Base-by-base conservation (phyloP, 2,888 invertebrate species). In the Eupithecia tripunctaria region DNA sequence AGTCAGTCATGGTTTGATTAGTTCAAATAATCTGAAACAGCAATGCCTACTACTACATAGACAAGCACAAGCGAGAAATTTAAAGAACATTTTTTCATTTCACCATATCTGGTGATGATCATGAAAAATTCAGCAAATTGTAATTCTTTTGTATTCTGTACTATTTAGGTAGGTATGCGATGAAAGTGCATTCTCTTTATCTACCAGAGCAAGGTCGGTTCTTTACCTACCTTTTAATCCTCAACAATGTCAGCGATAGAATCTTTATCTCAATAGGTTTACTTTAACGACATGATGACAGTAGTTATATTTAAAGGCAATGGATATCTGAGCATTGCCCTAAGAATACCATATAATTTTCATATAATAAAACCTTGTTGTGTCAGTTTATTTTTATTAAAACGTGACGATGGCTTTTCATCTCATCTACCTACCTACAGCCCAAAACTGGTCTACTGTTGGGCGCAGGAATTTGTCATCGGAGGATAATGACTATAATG, bases 1-100 rank as follows among this genome's bases (percentile, higher is more conserved):
- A 21, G 36, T 10, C 36, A 21, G 89, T 82, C 85, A 86, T 85
- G 88, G 81, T 25, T 56, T 25, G 25, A 56, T 25, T 25, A 14
- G 12, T 25, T 56, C 21, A 56, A 56, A 51, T 51, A n/a, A 51
- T 21, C 47, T 51, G 47, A 51, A 51, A 51, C n/a, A 51, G 10
- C n/a, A n/a, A 51, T 51, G 21, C 8, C 47, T 21, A 21, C 21
- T 18, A n/a, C n/a, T n/a, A 47, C 47, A 8, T 47, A n/a, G 8
- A 47, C 47, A n/a, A 47, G 43, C 43, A 18, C 43, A 43, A 18
- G 43, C 43, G 18, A 43, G 43, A 43, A 15, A 18, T 43, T 1
- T 6, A 6, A 18, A 18, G 15, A 18, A 10, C 1, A 38, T 38
- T 38, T 38, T 14, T 38, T 38, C 38, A 2, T 36, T n/a, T n/a